phyloP scores from a whole-genome alignment of 2,888 invertebrate genomes.

The Orthosia incerta region DNA sequence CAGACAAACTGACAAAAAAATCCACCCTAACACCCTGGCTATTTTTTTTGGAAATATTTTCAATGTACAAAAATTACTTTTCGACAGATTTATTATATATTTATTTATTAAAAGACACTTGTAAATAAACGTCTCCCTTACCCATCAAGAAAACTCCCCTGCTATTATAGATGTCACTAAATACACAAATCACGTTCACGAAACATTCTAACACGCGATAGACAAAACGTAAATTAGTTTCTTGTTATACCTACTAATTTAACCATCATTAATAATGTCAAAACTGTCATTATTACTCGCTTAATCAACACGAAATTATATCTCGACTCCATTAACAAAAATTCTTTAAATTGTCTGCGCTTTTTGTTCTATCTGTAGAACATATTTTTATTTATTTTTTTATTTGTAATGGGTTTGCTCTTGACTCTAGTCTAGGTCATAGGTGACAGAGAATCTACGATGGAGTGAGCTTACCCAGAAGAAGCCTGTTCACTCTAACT shows the following conservation, averaged over 20 bases:
- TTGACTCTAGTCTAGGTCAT: too few relatives aligned
- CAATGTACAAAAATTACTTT: too few relatives aligned
- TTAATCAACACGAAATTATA: conserved; percentile 36
- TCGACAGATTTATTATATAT: too few relatives aligned
- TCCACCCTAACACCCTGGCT: too few relatives aligned
- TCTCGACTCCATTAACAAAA: conserved; percentile 16
- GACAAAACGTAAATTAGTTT: conserved; percentile 24
- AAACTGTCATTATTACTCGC: conserved; percentile 44
- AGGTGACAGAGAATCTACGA: too few relatives aligned
- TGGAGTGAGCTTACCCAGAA: too few relatives aligned
- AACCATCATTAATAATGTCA: conserved; percentile 50
- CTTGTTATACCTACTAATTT: conserved; percentile 19
- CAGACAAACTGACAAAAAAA: too few relatives aligned
- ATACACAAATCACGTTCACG: conserved; percentile 51
- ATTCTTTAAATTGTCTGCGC: background rate
- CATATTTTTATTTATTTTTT: too few relatives aligned
- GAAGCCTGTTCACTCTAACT: too few relatives aligned
- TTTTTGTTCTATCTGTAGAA: conserved; percentile 2
- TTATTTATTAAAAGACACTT: conserved; percentile 21
- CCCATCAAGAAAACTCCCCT: background rate
- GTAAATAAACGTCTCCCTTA: conserved; percentile 21
- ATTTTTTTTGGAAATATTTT: too few relatives aligned
- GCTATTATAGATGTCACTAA: conserved; percentile 30
- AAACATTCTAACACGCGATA: conserved; percentile 49
- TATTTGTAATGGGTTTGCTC: too few relatives aligned